A percentile compares a stretch with the other conserved stretches of the same genome.
Conservation (phyloP, 2,888 invertebrate genomes). For the Polietes domitor region DNA sequence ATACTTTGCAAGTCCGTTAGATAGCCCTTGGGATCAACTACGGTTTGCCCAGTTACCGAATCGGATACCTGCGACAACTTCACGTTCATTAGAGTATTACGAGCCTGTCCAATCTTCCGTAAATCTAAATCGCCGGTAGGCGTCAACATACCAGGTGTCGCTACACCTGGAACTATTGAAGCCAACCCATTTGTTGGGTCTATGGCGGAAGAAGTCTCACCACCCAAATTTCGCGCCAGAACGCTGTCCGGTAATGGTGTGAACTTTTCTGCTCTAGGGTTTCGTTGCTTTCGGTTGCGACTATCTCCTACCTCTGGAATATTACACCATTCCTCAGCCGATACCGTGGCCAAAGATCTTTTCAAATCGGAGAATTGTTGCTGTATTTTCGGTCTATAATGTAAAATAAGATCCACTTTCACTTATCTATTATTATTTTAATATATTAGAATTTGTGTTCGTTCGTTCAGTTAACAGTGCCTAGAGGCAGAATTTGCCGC, state of each 20-base stretch:
- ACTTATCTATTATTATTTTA: too few relatives aligned
- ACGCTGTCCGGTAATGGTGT: conserved; percentile 99
- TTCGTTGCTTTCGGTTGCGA: conserved; percentile 96
- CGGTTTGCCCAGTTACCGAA: conserved; percentile 99
- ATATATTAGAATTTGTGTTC: too few relatives aligned
- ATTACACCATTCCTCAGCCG: conserved; percentile 97
- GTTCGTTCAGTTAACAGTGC: too few relatives aligned
- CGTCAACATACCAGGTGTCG: conserved; percentile 93
- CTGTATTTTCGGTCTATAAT: conserved; percentile 95
- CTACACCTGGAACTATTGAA: conserved; percentile 92
- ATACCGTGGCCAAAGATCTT: conserved; percentile 90
- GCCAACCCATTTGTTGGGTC: conserved; percentile 93
- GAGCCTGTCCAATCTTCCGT: conserved; percentile 98
- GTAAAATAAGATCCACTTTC: too few relatives aligned
- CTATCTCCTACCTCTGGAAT: conserved; percentile 99
- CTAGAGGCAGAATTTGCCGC: too few relatives aligned
- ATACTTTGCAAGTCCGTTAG: conserved; percentile 99
- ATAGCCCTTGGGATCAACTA: conserved; percentile 99
- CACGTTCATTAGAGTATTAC: conserved; percentile 99
- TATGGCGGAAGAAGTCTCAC: conserved; percentile 89
- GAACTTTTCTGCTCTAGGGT: conserved; percentile 97
- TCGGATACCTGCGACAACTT: conserved; percentile 98
- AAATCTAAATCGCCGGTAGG: conserved; percentile 96
- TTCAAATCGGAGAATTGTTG: conserved; percentile 99
- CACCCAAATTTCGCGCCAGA: conserved; percentile 91